Conservation (phyloP, 2,797 vertebrate genomes). For the Notoglanidium macrostoma region DNA sequence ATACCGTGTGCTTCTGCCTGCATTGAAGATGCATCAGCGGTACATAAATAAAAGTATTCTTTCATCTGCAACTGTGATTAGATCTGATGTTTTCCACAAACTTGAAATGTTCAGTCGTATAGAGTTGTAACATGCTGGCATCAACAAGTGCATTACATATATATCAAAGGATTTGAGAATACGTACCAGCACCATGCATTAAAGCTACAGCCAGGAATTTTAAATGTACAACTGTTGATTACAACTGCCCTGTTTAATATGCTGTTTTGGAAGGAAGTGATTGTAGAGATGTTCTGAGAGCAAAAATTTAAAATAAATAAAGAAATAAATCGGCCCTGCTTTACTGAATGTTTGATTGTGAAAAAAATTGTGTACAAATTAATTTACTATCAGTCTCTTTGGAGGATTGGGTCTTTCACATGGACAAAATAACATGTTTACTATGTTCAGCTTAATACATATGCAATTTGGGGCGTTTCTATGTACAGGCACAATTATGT, state of each 20-base stretch:
- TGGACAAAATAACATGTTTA: neutral
- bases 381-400: neutral
- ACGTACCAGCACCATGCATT: conserved; percentile 16
- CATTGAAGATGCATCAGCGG: neutral
- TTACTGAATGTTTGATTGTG: neutral
- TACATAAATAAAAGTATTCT: neutral
- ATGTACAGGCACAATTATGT: neutral
- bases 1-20: neutral
- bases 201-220: conserved; percentile 25
- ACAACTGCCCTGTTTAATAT: neutral
- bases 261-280: neutral
- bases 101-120: conserved; percentile 16
- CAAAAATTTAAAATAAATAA: neutral
- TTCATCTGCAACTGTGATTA: conserved; percentile 20
- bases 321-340: neutral
- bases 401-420: neutral
- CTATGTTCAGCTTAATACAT: neutral
- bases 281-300: neutral
- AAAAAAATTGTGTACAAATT: neutral
- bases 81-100: neutral
- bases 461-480: neutral
- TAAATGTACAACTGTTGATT: neutral
- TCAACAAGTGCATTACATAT: conserved; percentile 12
- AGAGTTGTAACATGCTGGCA: conserved; percentile 31
- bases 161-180: neutral